A percentile compares a stretch with the other conserved stretches of the same genome.
Conservation (phyloP, 2,888 invertebrate genomes). For the Pyrrhia umbra region DNA sequence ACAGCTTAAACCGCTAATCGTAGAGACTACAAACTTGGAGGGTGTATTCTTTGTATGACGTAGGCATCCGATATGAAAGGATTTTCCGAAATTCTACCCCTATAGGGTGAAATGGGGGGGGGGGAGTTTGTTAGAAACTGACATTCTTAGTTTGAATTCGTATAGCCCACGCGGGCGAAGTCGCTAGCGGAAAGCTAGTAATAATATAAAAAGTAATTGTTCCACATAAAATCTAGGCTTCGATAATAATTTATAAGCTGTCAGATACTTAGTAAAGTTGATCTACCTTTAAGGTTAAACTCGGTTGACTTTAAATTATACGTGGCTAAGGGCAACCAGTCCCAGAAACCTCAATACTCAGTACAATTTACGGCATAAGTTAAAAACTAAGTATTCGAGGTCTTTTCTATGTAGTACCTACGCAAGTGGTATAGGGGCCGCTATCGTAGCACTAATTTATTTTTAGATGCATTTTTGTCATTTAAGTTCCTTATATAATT, state of each 20-base stretch:
- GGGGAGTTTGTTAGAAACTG: too few species aligned
- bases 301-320: constrained; percentile 38
- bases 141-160: too few species aligned
- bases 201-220: background rate
- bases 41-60: too few species aligned
- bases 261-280: constrained; percentile 19
- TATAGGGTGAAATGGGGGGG: too few species aligned
- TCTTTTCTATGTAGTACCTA: constrained; percentile 25
- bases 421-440: constrained; percentile 35
- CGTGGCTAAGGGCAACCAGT: constrained; percentile 72
- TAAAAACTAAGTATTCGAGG: constrained; percentile 39
- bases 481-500: constrained; percentile 6
- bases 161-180: too few species aligned
- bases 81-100: too few species aligned
- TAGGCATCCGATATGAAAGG: too few species aligned
- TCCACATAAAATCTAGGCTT: constrained; percentile 26
- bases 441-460: constrained; percentile 18
- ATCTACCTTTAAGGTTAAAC: constrained; percentile 37
- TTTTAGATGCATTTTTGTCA: constrained; percentile 24
- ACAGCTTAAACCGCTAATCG: too few species aligned
- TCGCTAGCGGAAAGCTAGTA: too few species aligned
- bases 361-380: constrained; percentile 38
- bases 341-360: constrained; percentile 70
- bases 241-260: constrained; percentile 21
- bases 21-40: too few species aligned